Base-by-base conservation (phyloP, 1,140 invertebrate genomes). In the Zaprionus tsacasi region DNA sequence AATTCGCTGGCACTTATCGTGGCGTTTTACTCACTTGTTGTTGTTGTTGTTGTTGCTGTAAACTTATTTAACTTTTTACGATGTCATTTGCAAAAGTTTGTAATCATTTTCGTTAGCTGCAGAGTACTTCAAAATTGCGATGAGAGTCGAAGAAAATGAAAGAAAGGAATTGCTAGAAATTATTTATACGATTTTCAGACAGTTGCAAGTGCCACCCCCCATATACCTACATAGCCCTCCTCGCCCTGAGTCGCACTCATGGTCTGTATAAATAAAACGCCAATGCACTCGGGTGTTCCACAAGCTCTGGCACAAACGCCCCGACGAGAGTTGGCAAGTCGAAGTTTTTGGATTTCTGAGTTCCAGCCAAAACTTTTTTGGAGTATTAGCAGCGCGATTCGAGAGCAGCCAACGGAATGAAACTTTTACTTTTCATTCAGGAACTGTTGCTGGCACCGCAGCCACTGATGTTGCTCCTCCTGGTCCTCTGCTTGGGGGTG, bases 51-150 rank as follows among this genome's bases (percentile, higher is more conserved):
- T 63, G 52, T 43, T 61, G 65, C 63, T 63, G 45, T 13, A 78
- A 88, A 88, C 78, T 89, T 88, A 81, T 89, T 88, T 89, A 83
- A 89, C 74, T 89, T 88, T 82, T 85, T 88, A 74, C 83, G 85
- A 81, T 83, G 83, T 88, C 85, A 83, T 89, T 88, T 81, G 65
- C 50, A 40, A 58, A 88, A 88, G 83, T 89, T 88, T 89, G 80
- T 80, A 89, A 89, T 89, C 85, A 78, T 88, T 88, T 88, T 82
- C 77, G 73, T 88, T 80, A 75, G 65, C 45, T 87, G 76, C 72
- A 67, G n/a, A 59, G 57, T 76, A 68, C 82, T 86, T 85, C 74
- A 85, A 80, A 85, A 78, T 80, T 82, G 61, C 69, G 56, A 80
- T 72, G 80, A 64, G 69, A 76, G 64, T n/a, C 57, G 40, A 57